Conservation (phyloP, 2,888 invertebrate genomes). For the Dolomedes plantarius region DNA sequence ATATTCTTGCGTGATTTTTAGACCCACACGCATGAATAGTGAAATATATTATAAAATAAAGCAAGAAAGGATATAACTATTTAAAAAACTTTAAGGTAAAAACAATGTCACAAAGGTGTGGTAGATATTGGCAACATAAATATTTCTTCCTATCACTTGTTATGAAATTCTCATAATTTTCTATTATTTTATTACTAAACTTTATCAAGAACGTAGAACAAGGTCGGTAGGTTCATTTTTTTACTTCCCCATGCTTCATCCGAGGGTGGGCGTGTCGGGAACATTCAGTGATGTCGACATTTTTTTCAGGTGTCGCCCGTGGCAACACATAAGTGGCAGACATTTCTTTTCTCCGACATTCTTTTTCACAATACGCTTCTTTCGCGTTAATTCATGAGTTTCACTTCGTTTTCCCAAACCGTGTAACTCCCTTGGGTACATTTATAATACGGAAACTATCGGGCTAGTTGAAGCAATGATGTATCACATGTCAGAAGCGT, state of each 20-base stretch:
- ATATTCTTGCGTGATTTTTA: too few relatives aligned
- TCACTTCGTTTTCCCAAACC: neutral
- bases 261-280: constrained; percentile 29
- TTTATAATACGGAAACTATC: neutral
- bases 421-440: neutral
- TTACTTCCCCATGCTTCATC: constrained; percentile 4
- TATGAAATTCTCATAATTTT: neutral
- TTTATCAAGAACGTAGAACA: neutral
- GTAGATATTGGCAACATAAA: neutral
- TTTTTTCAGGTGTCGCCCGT: constrained; percentile 30
- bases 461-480: neutral
- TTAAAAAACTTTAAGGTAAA: too few relatives aligned
- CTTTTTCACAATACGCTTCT: neutral
- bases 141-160: neutral
- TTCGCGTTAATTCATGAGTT: neutral
- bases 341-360: neutral
- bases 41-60: too few relatives aligned
- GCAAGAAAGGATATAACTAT: too few relatives aligned
- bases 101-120: neutral
- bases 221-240: neutral
- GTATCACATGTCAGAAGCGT: neutral
- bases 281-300: constrained; percentile 45
- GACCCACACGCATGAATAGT: too few relatives aligned
- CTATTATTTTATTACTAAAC: neutral
- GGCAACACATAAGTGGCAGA: constrained; percentile 19